Evolutionary conservation across 1,140 invertebrate species (phyloP), one percentile per base, ranked within the genome.

Genomic region (Drosophila ercepeae): DNA sequence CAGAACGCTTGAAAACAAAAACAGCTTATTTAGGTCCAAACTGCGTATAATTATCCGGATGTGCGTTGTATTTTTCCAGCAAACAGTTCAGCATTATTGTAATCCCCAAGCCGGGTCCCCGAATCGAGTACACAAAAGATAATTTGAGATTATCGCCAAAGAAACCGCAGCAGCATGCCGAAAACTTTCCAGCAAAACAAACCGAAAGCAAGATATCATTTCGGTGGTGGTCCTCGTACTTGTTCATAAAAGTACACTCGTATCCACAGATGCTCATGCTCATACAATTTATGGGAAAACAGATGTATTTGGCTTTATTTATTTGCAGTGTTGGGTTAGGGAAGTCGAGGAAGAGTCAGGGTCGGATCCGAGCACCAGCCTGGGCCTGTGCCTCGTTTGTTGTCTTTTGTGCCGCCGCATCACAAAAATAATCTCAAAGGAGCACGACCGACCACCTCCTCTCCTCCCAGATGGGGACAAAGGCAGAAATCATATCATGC

Each of bases 231-330:
- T 39, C 21, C 25, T 52, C 36, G 59, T 45, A 67, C 63, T 64
- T 65, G 63, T 68, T 68, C 61, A 67, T 67, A 67, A 68, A 68
- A 68, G 64, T 67, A 68, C 36, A 39, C 14, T 39, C 36, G 14
- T 16, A 39, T 39, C 36, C 34, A 59, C 44, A 44, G 60, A 52
- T 67, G 61, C 61, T 67, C 71, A 41, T 74, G 48, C 61, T 67
- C 71, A 27, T 74, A 74, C 71, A 84, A 86, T 84, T 86, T 84
- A 84, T 84, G 79, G 57, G 52, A 86, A 86, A 86, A 86, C 81
- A 84, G 79, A 84, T 84, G 79, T 84, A 84, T 78, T 84, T 68
- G 71, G 72, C 72, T 76, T 81, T 86, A 84, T 84, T 86, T 88
- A 86, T 86, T 77, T 76, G 55, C 23, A 42, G 59, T 48, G n/a